Evolutionary conservation across 2,888 invertebrate species (phyloP), one percentile per base, ranked within the genome.

Genomic region (Polyommatus iphigenia): DNA sequence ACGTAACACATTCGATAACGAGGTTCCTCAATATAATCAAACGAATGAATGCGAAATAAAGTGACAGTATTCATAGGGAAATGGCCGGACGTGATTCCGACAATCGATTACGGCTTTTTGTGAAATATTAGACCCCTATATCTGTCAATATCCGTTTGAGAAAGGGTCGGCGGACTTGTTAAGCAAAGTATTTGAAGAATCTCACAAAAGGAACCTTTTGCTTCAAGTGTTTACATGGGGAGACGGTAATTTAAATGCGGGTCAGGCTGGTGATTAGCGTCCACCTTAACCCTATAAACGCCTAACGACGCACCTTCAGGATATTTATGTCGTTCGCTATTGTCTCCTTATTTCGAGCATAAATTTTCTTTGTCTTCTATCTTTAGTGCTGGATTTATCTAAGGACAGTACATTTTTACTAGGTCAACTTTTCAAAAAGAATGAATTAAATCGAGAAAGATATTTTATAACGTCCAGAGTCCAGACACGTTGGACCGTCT

Each of bases 161-260:
- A 86, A 86, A 90, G 89, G 92, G 85, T 86, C 85, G 82, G 79
- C 77, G 80, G 80, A 80, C 80, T 80, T 82, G 81, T 82, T 82
- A 82, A 83, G 84, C 81, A 82, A 82, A 82, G 82, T 83, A 79
- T 85, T 85, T 82, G 83, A 80, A 84, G 84, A 85, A 85, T 85
- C 85, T 85, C 83, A 85, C 84, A 81, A 80, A 82, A 82, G 80
- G 83, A 87, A 87, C 84, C 81, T 88, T 85, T 84, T 83, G 81
- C 85, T 83, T 84, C 81, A 83, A 87, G 88, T 85, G 89, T 87
- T 88, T 88, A 86, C 84, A 86, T 79, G 85, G 83, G 86, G 87
- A 89, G 90, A 88, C 89, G 87, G 89, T 86, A 87, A 90, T 93
- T 91, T 91, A 88, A 91, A 93, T 92, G 91, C 92, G 90, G 91